Conservation (phyloP, 2,888 invertebrate genomes). For the Andrena trimmerana region DNA sequence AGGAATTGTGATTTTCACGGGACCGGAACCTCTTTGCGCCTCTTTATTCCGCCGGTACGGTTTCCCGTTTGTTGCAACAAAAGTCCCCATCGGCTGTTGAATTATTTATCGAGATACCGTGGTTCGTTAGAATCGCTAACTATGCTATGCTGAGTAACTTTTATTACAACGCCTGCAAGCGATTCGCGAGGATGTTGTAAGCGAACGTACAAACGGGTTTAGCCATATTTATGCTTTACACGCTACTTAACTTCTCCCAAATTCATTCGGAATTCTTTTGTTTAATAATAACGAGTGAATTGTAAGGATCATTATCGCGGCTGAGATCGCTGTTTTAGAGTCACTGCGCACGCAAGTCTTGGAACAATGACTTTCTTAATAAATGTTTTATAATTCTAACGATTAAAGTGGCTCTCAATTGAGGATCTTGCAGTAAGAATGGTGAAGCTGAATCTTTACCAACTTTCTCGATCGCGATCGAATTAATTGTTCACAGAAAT, state of each 20-base stretch:
- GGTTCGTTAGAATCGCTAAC: neutral
- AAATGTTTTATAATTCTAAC: neutral
- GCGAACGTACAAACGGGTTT: neutral
- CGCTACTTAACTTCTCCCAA: constrained; percentile 17
- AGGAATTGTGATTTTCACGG: constrained; percentile 28
- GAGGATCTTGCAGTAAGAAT: too few relatives aligned
- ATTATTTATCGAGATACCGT: constrained; percentile 8
- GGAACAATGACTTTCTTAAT: constrained; percentile 5
- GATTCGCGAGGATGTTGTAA: neutral
- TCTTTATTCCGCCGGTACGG: neutral
- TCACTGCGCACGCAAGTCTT: too few relatives aligned
- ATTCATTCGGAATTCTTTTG: neutral
- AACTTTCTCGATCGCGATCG: too few relatives aligned
- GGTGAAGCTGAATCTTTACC: too few relatives aligned
- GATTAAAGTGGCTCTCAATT: constrained; percentile 4
- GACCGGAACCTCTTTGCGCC: neutral
- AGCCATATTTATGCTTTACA: neutral
- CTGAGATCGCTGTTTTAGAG: too few relatives aligned
- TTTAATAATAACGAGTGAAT: too few relatives aligned
- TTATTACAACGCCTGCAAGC: too few relatives aligned
- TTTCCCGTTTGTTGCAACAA: neutral
- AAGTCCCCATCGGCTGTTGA: neutral
- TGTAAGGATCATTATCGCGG: too few relatives aligned
- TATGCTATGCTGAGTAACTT: neutral
- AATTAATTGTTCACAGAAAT: too few relatives aligned